Conservation (phyloP, 2,797 vertebrate species). For the Sebastes dallii region DNA sequence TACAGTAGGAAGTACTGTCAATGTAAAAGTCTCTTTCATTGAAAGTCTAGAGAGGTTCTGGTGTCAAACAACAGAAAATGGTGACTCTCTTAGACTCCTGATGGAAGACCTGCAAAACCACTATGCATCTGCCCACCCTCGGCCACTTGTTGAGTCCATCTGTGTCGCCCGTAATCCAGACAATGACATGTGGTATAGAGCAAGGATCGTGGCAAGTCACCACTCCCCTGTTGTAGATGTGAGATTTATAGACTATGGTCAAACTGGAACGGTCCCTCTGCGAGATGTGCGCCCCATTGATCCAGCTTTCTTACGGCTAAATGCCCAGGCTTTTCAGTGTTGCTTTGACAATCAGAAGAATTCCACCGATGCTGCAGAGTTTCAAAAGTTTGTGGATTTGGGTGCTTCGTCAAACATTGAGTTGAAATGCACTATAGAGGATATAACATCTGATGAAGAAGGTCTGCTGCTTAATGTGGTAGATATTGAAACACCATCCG, state of each 20-base stretch:
- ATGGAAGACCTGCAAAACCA: slow-evolving; percentile 84
- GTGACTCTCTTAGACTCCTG: slow-evolving; percentile 66
- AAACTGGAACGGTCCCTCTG: slow-evolving; percentile 50
- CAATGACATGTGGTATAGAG: slow-evolving; percentile 61
- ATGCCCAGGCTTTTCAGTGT: slow-evolving; percentile 61
- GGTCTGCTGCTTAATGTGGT: slow-evolving; percentile 46
- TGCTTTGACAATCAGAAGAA: slow-evolving; percentile 21
- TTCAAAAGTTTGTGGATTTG: slow-evolving; percentile 39
- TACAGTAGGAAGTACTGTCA: slow-evolving; percentile 80
- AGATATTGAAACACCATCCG: slow-evolving; percentile 34
- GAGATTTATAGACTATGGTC: slow-evolving; percentile 86
- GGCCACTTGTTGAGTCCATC: slow-evolving; percentile 35
- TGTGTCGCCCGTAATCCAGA: slow-evolving; percentile 57
- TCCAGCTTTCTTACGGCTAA: slow-evolving; percentile 48
- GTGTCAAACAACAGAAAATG: slow-evolving; percentile 82
- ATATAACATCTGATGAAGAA: slow-evolving; percentile 36
- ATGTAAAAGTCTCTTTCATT: slow-evolving; percentile 81
- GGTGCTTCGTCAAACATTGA: not conserved
- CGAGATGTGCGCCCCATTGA: slow-evolving; percentile 52
- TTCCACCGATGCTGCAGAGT: slow-evolving; percentile 12
- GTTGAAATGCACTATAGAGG: slow-evolving; percentile 52
- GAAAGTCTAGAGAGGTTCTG: slow-evolving; percentile 86
- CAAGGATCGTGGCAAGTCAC: slow-evolving; percentile 35
- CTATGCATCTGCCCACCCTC: slow-evolving; percentile 17
- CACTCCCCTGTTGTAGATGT: slow-evolving; percentile 76